Conservation (phyloP, 2,888 invertebrate genomes). For the Limnephilus auricula region DNA sequence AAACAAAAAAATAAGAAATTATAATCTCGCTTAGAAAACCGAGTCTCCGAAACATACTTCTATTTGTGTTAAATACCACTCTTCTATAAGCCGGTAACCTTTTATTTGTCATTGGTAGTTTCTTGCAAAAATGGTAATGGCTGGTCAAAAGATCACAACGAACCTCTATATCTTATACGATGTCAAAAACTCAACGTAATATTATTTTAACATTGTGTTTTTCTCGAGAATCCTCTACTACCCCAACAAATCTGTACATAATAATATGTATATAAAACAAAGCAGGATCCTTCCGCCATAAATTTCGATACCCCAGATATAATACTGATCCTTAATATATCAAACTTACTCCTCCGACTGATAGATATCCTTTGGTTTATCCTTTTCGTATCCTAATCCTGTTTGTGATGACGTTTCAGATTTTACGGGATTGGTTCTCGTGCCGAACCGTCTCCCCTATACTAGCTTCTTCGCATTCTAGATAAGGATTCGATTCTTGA, state of each 20-base stretch:
- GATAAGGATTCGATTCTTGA: neutral
- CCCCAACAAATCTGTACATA: neutral
- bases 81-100: neutral
- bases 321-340: constrained; percentile 49
- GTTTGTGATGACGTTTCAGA: constrained; percentile 64
- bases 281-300: neutral
- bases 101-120: neutral
- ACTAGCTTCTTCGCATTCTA: neutral
- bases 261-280: neutral
- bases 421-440: constrained; percentile 64
- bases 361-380: constrained; percentile 46
- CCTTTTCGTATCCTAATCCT: constrained; percentile 57
- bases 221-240: neutral
- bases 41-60: neutral
- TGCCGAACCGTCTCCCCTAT: constrained; percentile 45
- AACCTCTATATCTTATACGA: neutral
- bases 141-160: neutral
- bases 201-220: neutral
- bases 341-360: constrained; percentile 41
- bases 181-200: too few species aligned
- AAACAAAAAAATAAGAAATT: too few species aligned
- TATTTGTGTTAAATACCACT: neutral
- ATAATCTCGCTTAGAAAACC: neutral
- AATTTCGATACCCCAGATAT: constrained; percentile 30
- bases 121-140: neutral